These are phyloP conservation scores for Delphinapterus leucas DNA, from an alignment of 2,113 vertebrate species.

Conservation along the genomic window DNA sequence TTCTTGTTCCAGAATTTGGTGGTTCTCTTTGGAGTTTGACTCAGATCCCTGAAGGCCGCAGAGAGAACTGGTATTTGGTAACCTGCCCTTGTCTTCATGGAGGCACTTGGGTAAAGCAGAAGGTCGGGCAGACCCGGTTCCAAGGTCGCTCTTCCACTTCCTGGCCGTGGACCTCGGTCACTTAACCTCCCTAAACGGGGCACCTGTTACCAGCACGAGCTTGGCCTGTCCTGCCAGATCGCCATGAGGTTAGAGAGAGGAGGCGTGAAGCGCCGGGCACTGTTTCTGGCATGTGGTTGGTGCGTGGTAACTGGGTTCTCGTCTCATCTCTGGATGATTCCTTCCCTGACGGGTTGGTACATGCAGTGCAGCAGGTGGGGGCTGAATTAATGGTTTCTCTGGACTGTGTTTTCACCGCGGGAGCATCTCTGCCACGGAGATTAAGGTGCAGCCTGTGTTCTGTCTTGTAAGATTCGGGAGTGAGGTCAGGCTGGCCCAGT, in stretches of 20 bases:
- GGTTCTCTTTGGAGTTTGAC: background rate
- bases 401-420: background rate
- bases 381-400: fast-evolving
- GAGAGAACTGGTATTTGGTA: background rate
- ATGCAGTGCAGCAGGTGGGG: background rate
- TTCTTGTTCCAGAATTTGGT: background rate
- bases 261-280: fast-evolving
- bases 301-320: fast-evolving
- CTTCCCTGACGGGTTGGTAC: too few species aligned
- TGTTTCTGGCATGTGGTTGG: fast-evolving
- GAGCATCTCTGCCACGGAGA: fast-evolving
- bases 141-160: too few species aligned
- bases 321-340: too few species aligned
- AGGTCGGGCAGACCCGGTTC: background rate
- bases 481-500: too few species aligned
- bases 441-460: background rate
- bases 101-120: too few species aligned
- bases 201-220: fast-evolving
- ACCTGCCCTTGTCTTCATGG: fast-evolving
- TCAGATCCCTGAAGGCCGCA: background rate
- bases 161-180: fast-evolving
- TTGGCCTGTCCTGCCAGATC: fast-evolving
- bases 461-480: background rate
- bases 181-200: fast-evolving
- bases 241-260: background rate